Evolutionary conservation across 2,113 vertebrate species (phyloP).

Genomic region (Eurystomus gularis): DNA sequence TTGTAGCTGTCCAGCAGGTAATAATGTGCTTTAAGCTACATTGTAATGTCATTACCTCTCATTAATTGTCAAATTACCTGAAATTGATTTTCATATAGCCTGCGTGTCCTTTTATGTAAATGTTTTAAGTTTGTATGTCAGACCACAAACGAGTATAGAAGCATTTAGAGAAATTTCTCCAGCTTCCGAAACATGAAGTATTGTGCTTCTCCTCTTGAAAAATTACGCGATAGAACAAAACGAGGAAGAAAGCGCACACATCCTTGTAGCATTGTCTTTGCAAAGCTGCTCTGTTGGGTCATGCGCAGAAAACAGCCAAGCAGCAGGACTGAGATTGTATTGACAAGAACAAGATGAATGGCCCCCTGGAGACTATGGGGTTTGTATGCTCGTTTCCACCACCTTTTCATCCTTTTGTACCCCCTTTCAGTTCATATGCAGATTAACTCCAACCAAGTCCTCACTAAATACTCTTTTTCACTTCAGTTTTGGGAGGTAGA

Average conservation of each 20-base stretch:
- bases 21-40: neutral
- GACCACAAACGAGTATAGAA: neutral
- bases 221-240: neutral
- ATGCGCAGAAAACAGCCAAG: constrained; percentile 65
- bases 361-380: constrained; percentile 72
- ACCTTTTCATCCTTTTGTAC: constrained; percentile 81
- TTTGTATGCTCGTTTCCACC: constrained; percentile 74
- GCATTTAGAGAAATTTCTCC: neutral
- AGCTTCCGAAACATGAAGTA: neutral
- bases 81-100: neutral
- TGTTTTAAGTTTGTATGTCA: neutral
- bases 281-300: constrained; percentile 48
- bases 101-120: neutral
- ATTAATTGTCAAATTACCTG: neutral
- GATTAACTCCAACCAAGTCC: constrained; percentile 71
- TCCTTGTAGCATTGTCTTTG: neutral
- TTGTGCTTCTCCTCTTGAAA: neutral
- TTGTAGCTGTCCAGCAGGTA: neutral
- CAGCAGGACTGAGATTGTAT: constrained; percentile 47
- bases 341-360: constrained; percentile 75
- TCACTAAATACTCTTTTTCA: constrained; percentile 68
- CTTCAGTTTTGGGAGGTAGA: constrained; percentile 68
- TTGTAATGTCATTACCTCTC: neutral
- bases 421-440: constrained; percentile 79
- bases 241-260: neutral